Evolutionary conservation across 53 echinoderm and acorn worm species (phyloP).

Genomic region (Holothuria leucospilota): DNA sequence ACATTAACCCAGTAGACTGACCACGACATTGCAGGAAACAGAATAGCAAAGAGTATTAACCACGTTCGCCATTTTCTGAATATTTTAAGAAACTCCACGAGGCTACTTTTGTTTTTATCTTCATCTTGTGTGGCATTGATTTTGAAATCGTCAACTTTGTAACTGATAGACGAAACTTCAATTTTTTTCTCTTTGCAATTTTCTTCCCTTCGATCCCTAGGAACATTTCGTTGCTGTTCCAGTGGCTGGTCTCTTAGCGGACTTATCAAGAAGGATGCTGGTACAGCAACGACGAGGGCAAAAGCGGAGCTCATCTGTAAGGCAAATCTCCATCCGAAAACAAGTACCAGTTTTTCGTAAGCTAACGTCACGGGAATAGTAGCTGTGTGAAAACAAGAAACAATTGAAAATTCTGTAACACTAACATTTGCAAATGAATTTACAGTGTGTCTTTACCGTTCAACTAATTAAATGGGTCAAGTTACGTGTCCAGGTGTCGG

Average conservation of each 20-base stretch:
- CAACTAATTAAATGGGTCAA: too few species aligned
- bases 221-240: not conserved
- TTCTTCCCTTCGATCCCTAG: not conserved
- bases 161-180: not conserved
- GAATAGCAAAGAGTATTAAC: constrained; percentile 9
- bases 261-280: not conserved
- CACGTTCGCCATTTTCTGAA: not conserved
- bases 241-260: not conserved
- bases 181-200: not conserved
- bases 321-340: not conserved
- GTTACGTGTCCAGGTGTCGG: too few species aligned
- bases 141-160: not conserved
- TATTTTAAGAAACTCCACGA: not conserved
- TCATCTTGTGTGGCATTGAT: not conserved
- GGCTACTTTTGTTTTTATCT: not conserved
- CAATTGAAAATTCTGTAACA: too few species aligned
- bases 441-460: too few species aligned
- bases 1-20: constrained; percentile 33
- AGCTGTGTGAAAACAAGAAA: not conserved
- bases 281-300: not conserved
- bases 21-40: constrained; percentile 35
- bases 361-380: not conserved
- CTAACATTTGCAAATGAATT: too few species aligned
- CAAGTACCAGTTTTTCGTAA: constrained; percentile 9
- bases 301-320: constrained; percentile 1